phyloP scores from a whole-genome alignment of 2,888 invertebrate genomes.

The Plebejus melissa region DNA sequence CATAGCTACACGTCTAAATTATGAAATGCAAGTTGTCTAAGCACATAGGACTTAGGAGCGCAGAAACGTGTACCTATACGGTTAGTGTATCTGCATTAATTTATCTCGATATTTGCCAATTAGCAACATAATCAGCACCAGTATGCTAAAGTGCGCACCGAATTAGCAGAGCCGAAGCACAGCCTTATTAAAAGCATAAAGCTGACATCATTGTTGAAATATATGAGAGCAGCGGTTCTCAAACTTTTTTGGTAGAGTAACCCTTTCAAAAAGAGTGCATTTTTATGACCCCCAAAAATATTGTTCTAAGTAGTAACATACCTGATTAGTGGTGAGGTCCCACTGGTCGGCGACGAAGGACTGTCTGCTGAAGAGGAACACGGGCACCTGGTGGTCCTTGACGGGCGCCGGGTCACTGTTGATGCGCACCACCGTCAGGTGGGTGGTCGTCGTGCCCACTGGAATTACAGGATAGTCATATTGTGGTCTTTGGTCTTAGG shows the following conservation, averaged over 20 bases:
- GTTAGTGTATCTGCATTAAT: neutral
- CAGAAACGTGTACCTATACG: neutral
- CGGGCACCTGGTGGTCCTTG: conserved; percentile 88
- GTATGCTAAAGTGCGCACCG: neutral
- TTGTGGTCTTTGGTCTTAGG: neutral
- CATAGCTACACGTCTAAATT: no score
- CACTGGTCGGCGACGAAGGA: conserved; percentile 84
- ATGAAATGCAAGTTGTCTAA: no score
- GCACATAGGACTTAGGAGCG: no score
- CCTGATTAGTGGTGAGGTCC: conserved; percentile 91
- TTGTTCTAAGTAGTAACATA: conserved; percentile 46
- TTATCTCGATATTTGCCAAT: conserved; percentile 3
- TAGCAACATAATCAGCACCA: neutral
- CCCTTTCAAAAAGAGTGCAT: no score
- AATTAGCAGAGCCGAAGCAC: neutral
- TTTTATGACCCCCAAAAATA: no score
- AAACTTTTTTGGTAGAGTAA: no score
- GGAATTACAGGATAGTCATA: conserved; percentile 34
- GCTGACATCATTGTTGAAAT: neutral
- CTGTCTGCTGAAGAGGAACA: conserved; percentile 84
- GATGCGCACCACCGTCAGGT: conserved; percentile 85
- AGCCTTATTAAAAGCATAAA: neutral
- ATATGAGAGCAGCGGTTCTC: neutral
- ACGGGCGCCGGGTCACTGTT: conserved; percentile 86
- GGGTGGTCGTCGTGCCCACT: conserved; percentile 87